Evolutionary conservation across 2,888 invertebrate species (phyloP), one percentile per base, ranked within the genome.

Genomic region (Craniophora ligustri): DNA sequence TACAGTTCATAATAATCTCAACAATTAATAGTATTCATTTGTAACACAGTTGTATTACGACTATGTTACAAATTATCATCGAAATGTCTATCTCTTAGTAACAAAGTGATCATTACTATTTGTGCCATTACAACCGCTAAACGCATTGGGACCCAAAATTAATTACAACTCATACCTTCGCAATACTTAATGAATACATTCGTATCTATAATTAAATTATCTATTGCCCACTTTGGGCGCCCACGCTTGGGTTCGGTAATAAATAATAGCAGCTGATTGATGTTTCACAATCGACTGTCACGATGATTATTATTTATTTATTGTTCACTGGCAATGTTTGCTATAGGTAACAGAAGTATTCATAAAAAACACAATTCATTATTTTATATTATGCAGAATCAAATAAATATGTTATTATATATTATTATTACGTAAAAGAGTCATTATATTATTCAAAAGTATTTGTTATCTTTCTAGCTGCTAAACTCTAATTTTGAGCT

Each of bases 131-230:
- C 53, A 45, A 34, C 30, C 35, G 13, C 21, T 42, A 46, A 60
- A 49, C 41, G 48, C 38, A 69, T 41, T 51, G 39, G 40, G 7
- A 57, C 31, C 40, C 48, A 36, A 58, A 72, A 65, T 72, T 72
- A 72, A 72, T 68, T 68, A 61, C 72, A 49, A 23, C 38, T 41
- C 26, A 21, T 48, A 32, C 46, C 59, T 63, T 65, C 61, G 67
- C 61, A 72, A 79, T 59, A 55, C 51, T 67, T 79, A 78, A 79
- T 72, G 74, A 78, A 78, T 72, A 74, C 75, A 79, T 82, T 79
- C 74, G 75, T 77, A 67, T 72, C 70, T 76, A 70, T 77, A 81
- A 82, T 81, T 81, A 79, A 79, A 82, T 81, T 75, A 78, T 76
- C 68, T 75, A 76, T 81, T 79, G 79, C 78, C 75, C 77, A 78